These are phyloP conservation scores for Lucifuga dentata DNA, from an alignment of 2,113 vertebrate genomes.

Conservation along the genomic window DNA sequence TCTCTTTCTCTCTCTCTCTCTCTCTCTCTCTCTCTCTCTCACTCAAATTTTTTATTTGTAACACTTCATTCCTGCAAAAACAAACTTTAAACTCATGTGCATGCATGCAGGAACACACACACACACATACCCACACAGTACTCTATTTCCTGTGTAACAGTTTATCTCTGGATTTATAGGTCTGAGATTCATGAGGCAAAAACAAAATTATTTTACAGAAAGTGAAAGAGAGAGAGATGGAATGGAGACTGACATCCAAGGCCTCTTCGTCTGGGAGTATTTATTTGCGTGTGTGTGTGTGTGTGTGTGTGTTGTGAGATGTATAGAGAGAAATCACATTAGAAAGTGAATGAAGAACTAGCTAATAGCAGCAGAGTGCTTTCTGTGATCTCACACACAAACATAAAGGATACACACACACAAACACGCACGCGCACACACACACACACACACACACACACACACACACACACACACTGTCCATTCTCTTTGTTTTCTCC, in stretches of 20 bases:
- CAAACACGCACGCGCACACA: constrained; percentile 11
- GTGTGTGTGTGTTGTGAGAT: neutral
- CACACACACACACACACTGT: constrained; percentile 20
- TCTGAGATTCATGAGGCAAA: constrained; percentile 52
- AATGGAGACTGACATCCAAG: constrained; percentile 28
- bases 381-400: constrained; percentile 14
- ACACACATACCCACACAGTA: neutral
- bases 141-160: constrained; percentile 14
- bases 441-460: constrained; percentile 17
- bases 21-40: neutral
- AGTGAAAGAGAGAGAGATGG: constrained; percentile 22
- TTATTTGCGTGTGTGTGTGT: neutral
- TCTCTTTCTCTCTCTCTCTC: no score
- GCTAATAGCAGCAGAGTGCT: constrained; percentile 64
- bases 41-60: constrained; percentile 28
- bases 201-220: constrained; percentile 35
- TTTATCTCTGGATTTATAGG: constrained; percentile 35
- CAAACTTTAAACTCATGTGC: constrained; percentile 20
- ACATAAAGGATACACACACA: constrained; percentile 18
- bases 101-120: neutral
- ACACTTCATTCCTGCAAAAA: constrained; percentile 23
- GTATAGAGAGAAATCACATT: constrained; percentile 57
- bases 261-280: constrained; percentile 7
- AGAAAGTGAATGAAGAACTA: constrained; percentile 50
- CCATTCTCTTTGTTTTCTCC: constrained; percentile 28